Evolutionary conservation across 2,113 vertebrate genomes (phyloP), one percentile per base, ranked within the genome.

Genomic region (Ophiodon elongatus): DNA sequence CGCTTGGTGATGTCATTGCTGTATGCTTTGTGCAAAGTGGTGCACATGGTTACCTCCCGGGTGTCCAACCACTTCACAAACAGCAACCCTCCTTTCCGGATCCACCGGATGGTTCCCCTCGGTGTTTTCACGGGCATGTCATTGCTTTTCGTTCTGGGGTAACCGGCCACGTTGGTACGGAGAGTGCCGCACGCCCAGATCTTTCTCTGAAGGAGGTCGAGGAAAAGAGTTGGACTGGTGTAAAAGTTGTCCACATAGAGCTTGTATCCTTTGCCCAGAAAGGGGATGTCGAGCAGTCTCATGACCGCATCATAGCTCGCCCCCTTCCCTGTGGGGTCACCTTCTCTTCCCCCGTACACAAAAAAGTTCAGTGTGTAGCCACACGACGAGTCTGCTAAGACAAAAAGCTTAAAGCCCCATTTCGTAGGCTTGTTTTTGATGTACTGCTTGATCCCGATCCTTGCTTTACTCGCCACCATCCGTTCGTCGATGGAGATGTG

Each of bases 281-380:
- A 83, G 0, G 90, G 81, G 13, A 89, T 71, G 0, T 89, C 52
- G n/a, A 94, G 75, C 0, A 94, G 67, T 45, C 85, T 83, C 88
- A 93, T 94, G 27, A 94, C 92, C 0, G 82, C 35, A 1, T 91
- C 89, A 0, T 90, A 92, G 70, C 82, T 83, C 0, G 69, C 54
- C 0, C 92, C 92, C 17, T 93, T 91, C 9, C 90, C 89, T 0
- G 86, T 79, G 37, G 78, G 79, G n/a, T 76, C 14, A 6, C 62
- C 1, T 0, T 80, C 71, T 83, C 13, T 91, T 9, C 93, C 93
- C 0, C 39, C 81, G 3, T 94, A 92, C 2, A 94, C 84, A 10
- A 85, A 89, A 73, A 95, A 94, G 60, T 94, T 94, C 13, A 88
- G 52, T 6, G 92, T 94, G 82, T 94, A 94, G 4, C 88, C 91